Evolutionary conservation across 2,888 invertebrate species (phyloP).

Genomic region (Biston stratarius): DNA sequence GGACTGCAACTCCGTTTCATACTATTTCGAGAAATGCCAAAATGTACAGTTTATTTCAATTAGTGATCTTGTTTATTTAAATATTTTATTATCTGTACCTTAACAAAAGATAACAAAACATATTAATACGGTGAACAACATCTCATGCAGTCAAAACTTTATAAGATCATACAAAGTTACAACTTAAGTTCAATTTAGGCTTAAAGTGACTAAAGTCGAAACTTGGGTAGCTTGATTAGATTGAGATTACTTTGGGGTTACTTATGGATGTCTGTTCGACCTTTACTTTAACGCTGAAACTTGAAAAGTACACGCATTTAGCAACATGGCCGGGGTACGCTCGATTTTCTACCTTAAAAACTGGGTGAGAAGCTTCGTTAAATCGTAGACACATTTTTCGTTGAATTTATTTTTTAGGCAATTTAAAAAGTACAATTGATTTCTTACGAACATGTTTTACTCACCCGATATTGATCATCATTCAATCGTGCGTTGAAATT

Average conservation of each 20-base stretch:
- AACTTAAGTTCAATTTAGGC: constrained; percentile 35
- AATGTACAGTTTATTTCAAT: no score
- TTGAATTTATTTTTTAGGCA: no score
- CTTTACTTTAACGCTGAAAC: constrained; percentile 37
- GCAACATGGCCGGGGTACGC: constrained; percentile 33
- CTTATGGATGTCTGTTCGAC: constrained; percentile 38
- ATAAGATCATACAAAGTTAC: constrained; percentile 20
- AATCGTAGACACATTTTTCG: neutral
- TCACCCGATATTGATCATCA: no score
- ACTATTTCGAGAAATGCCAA: no score
- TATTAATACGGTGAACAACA: neutral
- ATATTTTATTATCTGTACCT: no score
- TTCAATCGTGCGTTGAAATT: no score
- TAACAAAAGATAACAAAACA: neutral
- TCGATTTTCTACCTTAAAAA: constrained; percentile 24
- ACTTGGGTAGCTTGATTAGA: constrained; percentile 43
- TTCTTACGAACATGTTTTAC: no score
- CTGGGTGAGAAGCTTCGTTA: constrained; percentile 7
- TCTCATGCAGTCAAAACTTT: constrained; percentile 10
- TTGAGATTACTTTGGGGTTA: constrained; percentile 43
- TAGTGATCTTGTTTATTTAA: no score
- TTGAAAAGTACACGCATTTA: constrained; percentile 33
- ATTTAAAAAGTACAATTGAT: no score
- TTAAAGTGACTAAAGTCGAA: constrained; percentile 36
- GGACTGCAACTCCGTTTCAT: no score